These are phyloP conservation scores for Chymomyza costata DNA, from an alignment of 1,140 invertebrate genomes.

Conservation along the genomic window DNA sequence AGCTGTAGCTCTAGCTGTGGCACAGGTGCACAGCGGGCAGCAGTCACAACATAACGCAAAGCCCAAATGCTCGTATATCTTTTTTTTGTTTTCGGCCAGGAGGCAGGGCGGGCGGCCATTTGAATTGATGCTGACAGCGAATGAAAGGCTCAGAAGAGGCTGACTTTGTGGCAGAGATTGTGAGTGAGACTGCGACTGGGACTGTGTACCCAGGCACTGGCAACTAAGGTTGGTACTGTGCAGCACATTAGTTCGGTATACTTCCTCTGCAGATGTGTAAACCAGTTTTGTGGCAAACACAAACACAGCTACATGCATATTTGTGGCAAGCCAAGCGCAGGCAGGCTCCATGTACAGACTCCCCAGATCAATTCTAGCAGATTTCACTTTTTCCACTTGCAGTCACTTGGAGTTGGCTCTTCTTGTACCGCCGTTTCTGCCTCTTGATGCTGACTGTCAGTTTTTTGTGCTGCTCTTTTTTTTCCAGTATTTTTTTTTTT, in stretches of 20 bases:
- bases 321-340: neutral
- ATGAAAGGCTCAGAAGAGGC: constrained; percentile 68
- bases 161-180: constrained; percentile 30
- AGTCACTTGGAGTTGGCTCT: neutral
- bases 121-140: constrained; percentile 72
- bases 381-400: constrained; percentile 60
- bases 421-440: too few species aligned
- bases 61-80: constrained; percentile 57
- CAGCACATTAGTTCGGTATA: constrained; percentile 23
- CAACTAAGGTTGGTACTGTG: constrained; percentile 25
- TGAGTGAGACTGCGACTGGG: neutral
- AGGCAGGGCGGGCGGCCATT: constrained; percentile 37
- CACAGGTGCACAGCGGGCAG: constrained; percentile 71
- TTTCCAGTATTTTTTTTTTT: constrained; percentile 20
- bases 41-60: constrained; percentile 61
- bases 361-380: constrained; percentile 73
- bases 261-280: constrained; percentile 58
- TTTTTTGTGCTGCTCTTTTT: neutral
- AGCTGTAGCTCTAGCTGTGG: too few species aligned
- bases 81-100: constrained; percentile 22
- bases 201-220: constrained; percentile 2
- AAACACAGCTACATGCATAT: neutral
- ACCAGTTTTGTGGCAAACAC: constrained; percentile 48
- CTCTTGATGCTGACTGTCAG: constrained; percentile 8
- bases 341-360: constrained; percentile 24